Conservation (phyloP, 2,797 vertebrate genomes). For the Margarornis squamiger region DNA sequence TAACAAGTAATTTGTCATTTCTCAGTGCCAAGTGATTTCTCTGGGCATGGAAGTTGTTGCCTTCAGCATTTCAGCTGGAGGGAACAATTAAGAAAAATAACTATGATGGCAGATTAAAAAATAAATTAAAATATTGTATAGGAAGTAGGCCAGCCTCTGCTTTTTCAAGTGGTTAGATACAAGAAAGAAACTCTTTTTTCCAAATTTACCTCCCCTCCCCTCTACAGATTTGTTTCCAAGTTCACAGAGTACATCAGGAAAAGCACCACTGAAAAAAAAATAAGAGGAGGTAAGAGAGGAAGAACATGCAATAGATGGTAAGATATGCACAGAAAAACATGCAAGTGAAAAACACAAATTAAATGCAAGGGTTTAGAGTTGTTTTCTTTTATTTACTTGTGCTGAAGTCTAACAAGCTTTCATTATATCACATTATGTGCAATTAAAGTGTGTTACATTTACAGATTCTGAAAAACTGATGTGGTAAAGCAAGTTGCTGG, state of each 20-base stretch:
- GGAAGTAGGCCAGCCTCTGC: background rate
- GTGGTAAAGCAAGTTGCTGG: slow-evolving; percentile 6
- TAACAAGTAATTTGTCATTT: background rate
- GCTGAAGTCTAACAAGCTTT: slow-evolving; percentile 33
- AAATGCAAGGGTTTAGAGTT: background rate
- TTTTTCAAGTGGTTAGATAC: background rate
- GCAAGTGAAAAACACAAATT: background rate
- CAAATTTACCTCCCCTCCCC: background rate
- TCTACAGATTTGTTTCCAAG: background rate
- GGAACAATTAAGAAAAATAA: background rate
- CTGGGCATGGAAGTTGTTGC: background rate
- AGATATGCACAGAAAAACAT: slow-evolving; percentile 7
- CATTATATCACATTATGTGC: background rate
- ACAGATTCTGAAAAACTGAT: slow-evolving; percentile 12
- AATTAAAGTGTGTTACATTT: slow-evolving; percentile 1
- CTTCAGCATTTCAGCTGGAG: background rate
- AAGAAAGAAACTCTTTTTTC: background rate
- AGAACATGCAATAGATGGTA: background rate
- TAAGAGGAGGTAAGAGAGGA: background rate
- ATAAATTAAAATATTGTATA: background rate
- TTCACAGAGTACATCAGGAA: background rate
- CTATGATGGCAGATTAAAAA: background rate
- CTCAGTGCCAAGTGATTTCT: background rate
- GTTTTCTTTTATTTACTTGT: slow-evolving; percentile 21
- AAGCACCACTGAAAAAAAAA: background rate